Conservation (phyloP, 2,888 invertebrate genomes). For the Agrypnus murinus region DNA sequence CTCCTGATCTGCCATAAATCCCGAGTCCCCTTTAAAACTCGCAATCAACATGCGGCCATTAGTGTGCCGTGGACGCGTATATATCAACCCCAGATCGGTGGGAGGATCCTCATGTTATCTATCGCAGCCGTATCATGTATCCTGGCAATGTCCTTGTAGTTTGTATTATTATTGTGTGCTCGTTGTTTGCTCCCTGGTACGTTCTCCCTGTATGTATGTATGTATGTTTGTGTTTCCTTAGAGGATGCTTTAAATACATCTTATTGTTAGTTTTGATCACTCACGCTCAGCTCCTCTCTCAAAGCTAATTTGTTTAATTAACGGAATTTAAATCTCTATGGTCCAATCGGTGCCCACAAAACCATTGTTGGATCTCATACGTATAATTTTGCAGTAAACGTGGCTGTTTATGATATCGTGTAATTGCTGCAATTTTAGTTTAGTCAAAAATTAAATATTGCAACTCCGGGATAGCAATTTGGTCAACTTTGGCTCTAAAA, state of each 20-base stretch:
- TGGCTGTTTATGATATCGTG: conserved; percentile 4
- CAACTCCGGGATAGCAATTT: too few relatives aligned
- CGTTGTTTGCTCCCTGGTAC: conserved; percentile 38
- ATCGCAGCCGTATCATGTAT: conserved; percentile 62
- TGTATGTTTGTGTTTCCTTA: conserved; percentile 12
- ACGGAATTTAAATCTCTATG: conserved; percentile 21
- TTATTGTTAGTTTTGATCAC: too few relatives aligned
- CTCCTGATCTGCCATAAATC: conserved; percentile 68
- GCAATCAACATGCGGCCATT: conserved; percentile 70
- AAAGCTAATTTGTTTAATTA: conserved; percentile 47
- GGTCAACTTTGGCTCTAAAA: too few relatives aligned
- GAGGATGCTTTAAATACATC: too few relatives aligned
- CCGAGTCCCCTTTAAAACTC: conserved; percentile 67
- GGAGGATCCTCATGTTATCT: conserved; percentile 66
- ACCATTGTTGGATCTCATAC: neutral
- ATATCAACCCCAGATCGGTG: conserved; percentile 66
- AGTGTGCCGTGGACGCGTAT: conserved; percentile 67
- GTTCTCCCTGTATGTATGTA: conserved; percentile 13
- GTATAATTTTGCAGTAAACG: neutral
- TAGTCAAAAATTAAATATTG: too few relatives aligned
- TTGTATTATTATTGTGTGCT: conserved; percentile 16
- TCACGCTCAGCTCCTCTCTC: neutral
- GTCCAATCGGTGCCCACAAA: conserved; percentile 4
- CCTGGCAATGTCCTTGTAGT: conserved; percentile 59
- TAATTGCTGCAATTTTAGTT: conserved; percentile 11